These are phyloP conservation scores for Sylvilagus floridanus DNA, from an alignment of 2,797 vertebrate genomes.

Conservation along the genomic window DNA sequence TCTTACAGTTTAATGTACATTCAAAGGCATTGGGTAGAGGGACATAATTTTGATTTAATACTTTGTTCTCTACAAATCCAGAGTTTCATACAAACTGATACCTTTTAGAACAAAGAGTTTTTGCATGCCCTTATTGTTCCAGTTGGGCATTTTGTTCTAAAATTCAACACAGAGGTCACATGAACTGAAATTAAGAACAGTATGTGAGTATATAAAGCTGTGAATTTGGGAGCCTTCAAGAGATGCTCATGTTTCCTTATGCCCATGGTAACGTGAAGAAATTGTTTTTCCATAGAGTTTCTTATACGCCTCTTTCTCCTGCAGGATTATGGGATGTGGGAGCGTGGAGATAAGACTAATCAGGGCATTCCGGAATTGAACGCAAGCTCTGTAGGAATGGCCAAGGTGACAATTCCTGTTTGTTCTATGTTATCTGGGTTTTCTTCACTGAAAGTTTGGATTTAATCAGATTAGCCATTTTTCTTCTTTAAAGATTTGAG, in stretches of 20 bases:
- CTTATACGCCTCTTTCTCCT: constrained; percentile 5
- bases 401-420: constrained; percentile 91
- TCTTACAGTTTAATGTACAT: constrained; percentile 46
- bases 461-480: constrained; percentile 53
- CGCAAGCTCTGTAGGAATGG: constrained; percentile 98
- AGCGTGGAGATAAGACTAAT: constrained; percentile 99
- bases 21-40: constrained; percentile 51
- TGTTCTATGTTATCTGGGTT: constrained; percentile 48
- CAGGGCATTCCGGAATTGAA: constrained; percentile 98
- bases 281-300: constrained; percentile 47
- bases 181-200: constrained; percentile 17
- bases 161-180: constrained; percentile 41
- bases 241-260: constrained; percentile 29
- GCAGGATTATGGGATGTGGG: constrained; percentile 99
- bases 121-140: constrained; percentile 48
- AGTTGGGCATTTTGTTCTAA: constrained; percentile 61
- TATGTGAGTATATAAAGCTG: not conserved
- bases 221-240: not conserved
- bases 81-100: constrained; percentile 56
- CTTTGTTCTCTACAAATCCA: constrained; percentile 47
- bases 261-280: not conserved
- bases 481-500: no score
- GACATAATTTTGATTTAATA: constrained; percentile 60
- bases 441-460: constrained; percentile 47
- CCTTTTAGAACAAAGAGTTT: constrained; percentile 59